Evolutionary conservation across 2,888 invertebrate species (phyloP), one percentile per base, ranked within the genome.

Genomic region (Sisyra terminalis): DNA sequence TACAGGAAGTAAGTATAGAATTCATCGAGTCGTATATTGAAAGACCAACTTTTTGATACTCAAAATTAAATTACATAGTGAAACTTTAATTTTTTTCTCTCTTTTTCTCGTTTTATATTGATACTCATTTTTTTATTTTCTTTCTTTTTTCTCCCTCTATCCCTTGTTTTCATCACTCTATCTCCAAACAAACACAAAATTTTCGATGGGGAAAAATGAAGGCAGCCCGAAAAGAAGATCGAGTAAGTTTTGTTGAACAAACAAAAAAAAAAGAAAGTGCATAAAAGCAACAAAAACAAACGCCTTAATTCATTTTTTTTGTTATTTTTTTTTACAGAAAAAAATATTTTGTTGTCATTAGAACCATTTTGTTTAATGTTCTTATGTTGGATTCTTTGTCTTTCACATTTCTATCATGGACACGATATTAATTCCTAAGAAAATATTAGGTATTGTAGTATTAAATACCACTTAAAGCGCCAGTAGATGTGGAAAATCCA

Each of bases 171-270:
- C 24, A 24, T 24, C 24, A 24, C 24, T 24, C 24, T 24, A 24
- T 24, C 24, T 24, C 24, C 24, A 24, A 24, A 24, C 24, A 3
- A 24, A 24, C 3, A 24, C 3, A 24, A 24, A 24, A 24, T 24
- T 14, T 13, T 16, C 17, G n/a, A 17, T 16, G 18, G 11, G 11
- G 11, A 37, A 16, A 55, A 61, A 60, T 60, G 60, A 51, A 64
- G 69, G 69, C 73, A 74, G 64, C 73, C 71, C 64, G 73, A 74
- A 66, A 71, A 70, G 64, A 75, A 71, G 67, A 71, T 64, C 66
- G 75, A 75, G 75, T 75, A 71, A 75, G 75, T 75, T 24, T 24
- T 5, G 24, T 24, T 7, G 7, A 24, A 24, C 24, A 24, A 24
- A 24, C 3, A 24, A 24, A 7, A 24, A 24, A 24, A 24, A 24